Percentiles rank a stretch among this genome's conserved stretches.
Evolutionary conservation across 2,888 invertebrate genomes (phyloP).

Genomic region (Bibio marci): DNA sequence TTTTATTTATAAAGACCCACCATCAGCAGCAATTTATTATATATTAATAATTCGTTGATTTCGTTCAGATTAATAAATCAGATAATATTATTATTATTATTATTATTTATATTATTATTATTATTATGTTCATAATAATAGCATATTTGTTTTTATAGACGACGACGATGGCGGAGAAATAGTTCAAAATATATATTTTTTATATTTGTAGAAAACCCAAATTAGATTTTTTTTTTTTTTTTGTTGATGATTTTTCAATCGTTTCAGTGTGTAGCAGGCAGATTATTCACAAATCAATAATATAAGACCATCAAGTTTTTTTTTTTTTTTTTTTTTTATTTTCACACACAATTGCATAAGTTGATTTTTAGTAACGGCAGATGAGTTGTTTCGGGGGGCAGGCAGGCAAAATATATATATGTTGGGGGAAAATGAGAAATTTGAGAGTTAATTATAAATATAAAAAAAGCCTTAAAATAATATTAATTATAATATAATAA

Average conservation of each 20-base stretch:
- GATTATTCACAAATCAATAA: too few relatives aligned
- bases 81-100: too few relatives aligned
- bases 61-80: too few relatives aligned
- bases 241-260: too few relatives aligned
- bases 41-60: too few relatives aligned
- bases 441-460: slow-evolving; percentile 9
- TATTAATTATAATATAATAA: slow-evolving; percentile 3
- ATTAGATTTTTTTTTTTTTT: too few relatives aligned
- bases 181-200: too few relatives aligned
- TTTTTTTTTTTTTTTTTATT: not conserved
- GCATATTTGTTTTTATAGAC: too few relatives aligned
- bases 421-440: slow-evolving; percentile 8
- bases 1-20: too few relatives aligned
- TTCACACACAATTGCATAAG: not conserved
- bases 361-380: slow-evolving; percentile 5
- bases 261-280: not conserved
- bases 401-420: slow-evolving; percentile 10
- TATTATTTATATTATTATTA: not conserved
- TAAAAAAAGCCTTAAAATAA: slow-evolving; percentile 7
- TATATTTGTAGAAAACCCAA: too few relatives aligned
- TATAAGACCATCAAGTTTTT: not conserved
- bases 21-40: too few relatives aligned
- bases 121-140: not conserved
- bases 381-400: slow-evolving; percentile 7
- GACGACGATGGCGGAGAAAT: too few relatives aligned